A percentile compares a stretch with the other conserved stretches of the same genome.
Conservation (phyloP, 2,888 invertebrate genomes). For the Leptopilina drosophilae region DNA sequence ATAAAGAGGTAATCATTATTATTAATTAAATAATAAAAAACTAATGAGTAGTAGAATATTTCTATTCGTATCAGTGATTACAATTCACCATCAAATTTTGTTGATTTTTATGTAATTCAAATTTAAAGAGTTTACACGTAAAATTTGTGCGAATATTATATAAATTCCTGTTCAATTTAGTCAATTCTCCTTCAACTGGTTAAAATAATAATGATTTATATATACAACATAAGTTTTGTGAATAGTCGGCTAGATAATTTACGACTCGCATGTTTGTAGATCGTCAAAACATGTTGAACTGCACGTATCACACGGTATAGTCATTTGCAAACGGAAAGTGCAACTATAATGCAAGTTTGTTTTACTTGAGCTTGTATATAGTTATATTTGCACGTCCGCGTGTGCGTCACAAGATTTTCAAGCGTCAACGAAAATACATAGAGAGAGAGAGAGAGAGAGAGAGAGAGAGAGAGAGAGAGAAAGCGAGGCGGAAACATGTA, state of each 20-base stretch:
- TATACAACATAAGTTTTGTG: not conserved
- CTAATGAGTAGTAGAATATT: too few relatives aligned
- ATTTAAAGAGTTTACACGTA: too few relatives aligned
- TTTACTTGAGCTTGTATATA: constrained; percentile 4
- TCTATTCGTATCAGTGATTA: too few relatives aligned
- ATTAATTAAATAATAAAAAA: too few relatives aligned
- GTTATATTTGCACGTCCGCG: not conserved
- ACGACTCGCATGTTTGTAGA: constrained; percentile 20
- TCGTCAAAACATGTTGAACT: not conserved
- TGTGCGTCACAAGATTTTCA: not conserved
- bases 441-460: not conserved
- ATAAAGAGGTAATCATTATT: too few relatives aligned
- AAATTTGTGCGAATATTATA: too few relatives aligned
- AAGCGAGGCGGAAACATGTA: not conserved
- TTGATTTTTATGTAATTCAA: too few relatives aligned
- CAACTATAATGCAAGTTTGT: constrained; percentile 20
- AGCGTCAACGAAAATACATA: constrained; percentile 15
- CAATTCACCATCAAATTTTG: too few relatives aligned
- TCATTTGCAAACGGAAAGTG: constrained; percentile 7
- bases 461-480: too few relatives aligned
- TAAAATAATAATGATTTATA: not conserved
- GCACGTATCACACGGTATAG: not conserved
- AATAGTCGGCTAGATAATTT: not conserved
- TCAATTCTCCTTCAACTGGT: too few relatives aligned
- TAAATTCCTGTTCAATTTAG: too few relatives aligned